Evolutionary conservation across 2,113 vertebrate species (phyloP).

Genomic region (human (Homo sapiens)): GRCh38 chr4:126784501-126785000

Average conservation of each 20-base stretch:
- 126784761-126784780: background rate
- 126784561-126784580: background rate
- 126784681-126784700: conserved; percentile 36
- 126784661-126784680: conserved; percentile 45
- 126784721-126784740: conserved; percentile 55
- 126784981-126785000: conserved; percentile 32
- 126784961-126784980: conserved; percentile 2
- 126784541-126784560: background rate
- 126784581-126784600: background rate
- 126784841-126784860: background rate
- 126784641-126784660: conserved; percentile 8
- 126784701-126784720: background rate
- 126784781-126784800: conserved; percentile 41
- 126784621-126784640: conserved; percentile 26
- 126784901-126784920: background rate
- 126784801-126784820: conserved; percentile 59
- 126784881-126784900: background rate
- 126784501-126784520: background rate
- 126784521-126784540: background rate
- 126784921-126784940: background rate
- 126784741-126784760: conserved; percentile 36
- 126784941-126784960: background rate
- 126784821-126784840: conserved; percentile 54
- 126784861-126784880: conserved; percentile 31
- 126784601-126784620: background rate